Evolutionary conservation across 2,888 invertebrate species (phyloP).

Genomic region (Melinaea menophilus): DNA sequence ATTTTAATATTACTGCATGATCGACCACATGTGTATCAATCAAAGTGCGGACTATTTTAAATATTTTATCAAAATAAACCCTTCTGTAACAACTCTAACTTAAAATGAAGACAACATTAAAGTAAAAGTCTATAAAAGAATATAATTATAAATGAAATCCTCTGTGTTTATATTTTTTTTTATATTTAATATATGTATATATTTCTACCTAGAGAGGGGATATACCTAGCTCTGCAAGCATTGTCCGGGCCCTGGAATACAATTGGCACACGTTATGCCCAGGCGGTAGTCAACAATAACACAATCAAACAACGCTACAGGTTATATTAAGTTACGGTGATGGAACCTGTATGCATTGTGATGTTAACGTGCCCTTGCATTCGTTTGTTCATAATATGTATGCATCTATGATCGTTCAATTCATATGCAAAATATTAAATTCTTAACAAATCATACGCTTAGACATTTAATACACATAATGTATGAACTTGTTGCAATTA

Average conservation of each 20-base stretch:
- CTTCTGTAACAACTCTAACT: too few species aligned
- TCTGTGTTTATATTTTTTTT: too few species aligned
- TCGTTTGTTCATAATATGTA: slow-evolving; percentile 12
- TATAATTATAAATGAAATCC: too few species aligned
- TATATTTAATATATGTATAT: slow-evolving; percentile 21
- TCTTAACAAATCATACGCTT: too few species aligned
- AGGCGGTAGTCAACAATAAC: slow-evolving; percentile 63
- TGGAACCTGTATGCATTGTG: slow-evolving; percentile 19
- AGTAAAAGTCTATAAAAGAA: not conserved
- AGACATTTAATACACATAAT: too few species aligned
- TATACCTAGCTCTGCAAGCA: slow-evolving; percentile 60
- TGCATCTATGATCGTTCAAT: not conserved
- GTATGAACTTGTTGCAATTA: too few species aligned
- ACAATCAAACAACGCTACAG: slow-evolving; percentile 64
- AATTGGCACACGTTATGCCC: slow-evolving; percentile 58
- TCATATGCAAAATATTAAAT: too few species aligned
- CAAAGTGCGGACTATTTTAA: too few species aligned
- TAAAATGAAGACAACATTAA: too few species aligned
- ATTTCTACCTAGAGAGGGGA: slow-evolving; percentile 64
- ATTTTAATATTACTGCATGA: too few species aligned
- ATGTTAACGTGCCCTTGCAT: slow-evolving; percentile 11
- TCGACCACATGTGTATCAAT: too few species aligned
- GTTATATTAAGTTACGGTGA: slow-evolving; percentile 41
- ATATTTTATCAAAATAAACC: too few species aligned
- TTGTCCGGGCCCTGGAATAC: slow-evolving; percentile 58